Conservation (phyloP, 2,888 invertebrate genomes). For the Pristionchus japonicus region DNA sequence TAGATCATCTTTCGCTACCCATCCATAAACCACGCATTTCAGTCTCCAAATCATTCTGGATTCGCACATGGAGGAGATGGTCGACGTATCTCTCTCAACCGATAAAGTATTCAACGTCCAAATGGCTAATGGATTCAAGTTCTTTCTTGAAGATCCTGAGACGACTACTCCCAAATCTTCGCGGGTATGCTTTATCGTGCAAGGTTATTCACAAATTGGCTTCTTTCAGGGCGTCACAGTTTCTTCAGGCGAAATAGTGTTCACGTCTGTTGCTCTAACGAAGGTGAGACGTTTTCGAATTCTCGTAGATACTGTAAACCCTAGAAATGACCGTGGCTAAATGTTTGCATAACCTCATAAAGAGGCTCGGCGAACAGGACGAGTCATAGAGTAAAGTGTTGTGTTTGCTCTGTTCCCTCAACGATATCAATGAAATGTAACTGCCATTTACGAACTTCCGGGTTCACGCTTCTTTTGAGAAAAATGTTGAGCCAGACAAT, state of each 20-base stretch:
- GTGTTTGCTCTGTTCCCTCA: not conserved
- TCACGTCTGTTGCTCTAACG: not conserved
- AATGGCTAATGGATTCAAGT: not conserved
- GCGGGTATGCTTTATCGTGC: not conserved
- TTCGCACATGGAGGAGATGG: constrained; percentile 3
- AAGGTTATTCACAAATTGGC: too few relatives aligned
- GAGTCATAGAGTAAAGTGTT: not conserved
- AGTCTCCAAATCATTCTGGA: constrained; percentile 13
- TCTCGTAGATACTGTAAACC: not conserved
- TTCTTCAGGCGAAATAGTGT: not conserved
- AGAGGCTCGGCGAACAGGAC: not conserved
- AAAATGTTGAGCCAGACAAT: not conserved
- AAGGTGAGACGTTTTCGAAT: not conserved
- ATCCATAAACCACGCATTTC: not conserved
- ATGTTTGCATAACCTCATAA: not conserved
- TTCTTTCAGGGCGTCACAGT: not conserved
- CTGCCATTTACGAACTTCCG: not conserved
- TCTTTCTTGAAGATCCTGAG: not conserved
- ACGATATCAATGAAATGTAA: not conserved
- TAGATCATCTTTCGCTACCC: not conserved
- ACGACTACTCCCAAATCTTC: not conserved
- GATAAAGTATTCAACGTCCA: not conserved
- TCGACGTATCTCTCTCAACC: not conserved
- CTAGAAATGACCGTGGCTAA: not conserved
- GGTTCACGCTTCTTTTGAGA: not conserved